A percentile compares a stretch with the other conserved stretches of the same genome.
These are phyloP conservation scores for Leptopilina drosophilae DNA, from an alignment of 2,888 invertebrate species.

Conservation along the genomic window DNA sequence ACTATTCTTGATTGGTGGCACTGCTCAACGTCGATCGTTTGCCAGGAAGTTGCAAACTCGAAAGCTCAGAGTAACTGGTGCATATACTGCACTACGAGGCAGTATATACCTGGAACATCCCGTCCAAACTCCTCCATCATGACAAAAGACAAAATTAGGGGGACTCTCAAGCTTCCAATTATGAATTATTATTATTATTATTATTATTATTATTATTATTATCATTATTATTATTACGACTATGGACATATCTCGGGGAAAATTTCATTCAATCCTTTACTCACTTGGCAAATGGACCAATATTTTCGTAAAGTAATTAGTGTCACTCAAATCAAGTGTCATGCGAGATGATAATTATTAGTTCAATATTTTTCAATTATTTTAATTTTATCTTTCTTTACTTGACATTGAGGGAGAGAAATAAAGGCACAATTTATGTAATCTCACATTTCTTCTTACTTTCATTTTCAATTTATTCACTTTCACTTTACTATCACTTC, in stretches of 20 bases:
- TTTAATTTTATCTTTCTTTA: too few species aligned
- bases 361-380: neutral
- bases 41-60: conserved; percentile 38
- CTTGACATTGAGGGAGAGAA: neutral
- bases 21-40: conserved; percentile 39
- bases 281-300: neutral
- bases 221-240: neutral
- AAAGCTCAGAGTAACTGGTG: conserved; percentile 25
- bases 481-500: too few species aligned
- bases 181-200: neutral
- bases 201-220: too few species aligned
- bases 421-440: neutral
- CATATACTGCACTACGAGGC: neutral
- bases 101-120: conserved; percentile 15
- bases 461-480: too few species aligned
- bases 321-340: neutral
- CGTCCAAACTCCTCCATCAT: conserved; percentile 21
- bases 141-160: conserved; percentile 39
- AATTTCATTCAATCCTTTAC: neutral
- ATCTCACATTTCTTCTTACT: neutral
- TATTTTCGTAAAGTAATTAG: conserved; percentile 7
- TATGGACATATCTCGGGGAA: neutral
- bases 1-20: conserved; percentile 37
- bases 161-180: conserved; percentile 23
- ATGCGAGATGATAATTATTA: neutral